Percentiles rank a stretch among this genome's conserved stretches.
Conservation (phyloP, 2,797 vertebrate genomes). For the Heterohyrax brucei region DNA sequence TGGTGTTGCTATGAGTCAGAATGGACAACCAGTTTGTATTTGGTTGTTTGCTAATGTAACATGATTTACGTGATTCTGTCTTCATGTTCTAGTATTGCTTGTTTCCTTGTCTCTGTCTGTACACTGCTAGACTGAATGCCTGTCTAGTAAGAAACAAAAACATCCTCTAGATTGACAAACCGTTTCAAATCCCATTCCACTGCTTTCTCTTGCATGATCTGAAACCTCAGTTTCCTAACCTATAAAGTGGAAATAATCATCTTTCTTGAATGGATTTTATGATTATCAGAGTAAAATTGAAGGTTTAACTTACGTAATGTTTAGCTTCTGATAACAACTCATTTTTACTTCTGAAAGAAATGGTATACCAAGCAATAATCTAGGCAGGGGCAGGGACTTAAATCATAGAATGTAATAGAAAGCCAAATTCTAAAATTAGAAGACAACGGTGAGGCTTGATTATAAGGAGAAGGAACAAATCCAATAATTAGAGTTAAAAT, state of each 20-base stretch:
- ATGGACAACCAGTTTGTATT: too few relatives aligned
- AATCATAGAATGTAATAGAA: background rate
- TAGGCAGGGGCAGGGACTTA: background rate
- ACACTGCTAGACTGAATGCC: background rate
- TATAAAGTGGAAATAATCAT: background rate
- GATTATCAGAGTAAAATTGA: slow-evolving; percentile 22
- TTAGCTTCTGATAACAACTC: slow-evolving; percentile 3
- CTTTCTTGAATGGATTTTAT: background rate
- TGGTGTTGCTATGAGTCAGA: too few relatives aligned
- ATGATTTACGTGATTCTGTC: background rate
- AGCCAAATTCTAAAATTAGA: slow-evolving; percentile 10
- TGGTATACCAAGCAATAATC: background rate
- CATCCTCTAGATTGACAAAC: background rate
- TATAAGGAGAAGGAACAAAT: background rate
- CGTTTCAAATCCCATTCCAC: background rate
- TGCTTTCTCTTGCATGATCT: background rate
- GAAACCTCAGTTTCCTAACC: background rate
- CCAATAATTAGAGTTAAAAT: background rate
- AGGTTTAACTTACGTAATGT: background rate
- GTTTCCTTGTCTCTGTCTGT: background rate
- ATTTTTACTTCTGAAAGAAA: background rate
- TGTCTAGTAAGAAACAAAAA: background rate
- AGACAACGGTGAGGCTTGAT: background rate
- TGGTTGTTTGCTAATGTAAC: background rate
- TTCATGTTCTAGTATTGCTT: background rate